Evolutionary conservation across 2,797 vertebrate species (phyloP).

Genomic region (Pipistrellus kuhlii): DNA sequence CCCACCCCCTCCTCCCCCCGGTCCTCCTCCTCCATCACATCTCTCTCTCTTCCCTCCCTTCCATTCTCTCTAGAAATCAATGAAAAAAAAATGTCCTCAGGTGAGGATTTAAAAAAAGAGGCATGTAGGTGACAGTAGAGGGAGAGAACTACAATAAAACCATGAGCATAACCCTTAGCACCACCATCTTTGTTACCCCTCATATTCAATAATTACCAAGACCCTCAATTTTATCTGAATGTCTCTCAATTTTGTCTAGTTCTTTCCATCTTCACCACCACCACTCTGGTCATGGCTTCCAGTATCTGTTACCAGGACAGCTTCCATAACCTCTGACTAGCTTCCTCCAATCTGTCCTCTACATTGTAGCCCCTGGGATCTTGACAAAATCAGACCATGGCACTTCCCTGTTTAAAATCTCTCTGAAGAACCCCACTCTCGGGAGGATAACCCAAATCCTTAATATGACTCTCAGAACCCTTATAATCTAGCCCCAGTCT

Average conservation of each 20-base stretch:
- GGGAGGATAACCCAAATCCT: background rate
- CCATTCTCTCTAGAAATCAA: too few relatives aligned
- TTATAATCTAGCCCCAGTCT: background rate
- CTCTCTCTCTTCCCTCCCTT: too few relatives aligned
- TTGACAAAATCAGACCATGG: background rate
- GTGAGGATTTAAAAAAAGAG: background rate
- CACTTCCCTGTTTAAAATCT: background rate
- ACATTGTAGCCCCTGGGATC: background rate
- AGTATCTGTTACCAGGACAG: background rate
- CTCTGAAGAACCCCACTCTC: background rate
- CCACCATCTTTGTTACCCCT: background rate
- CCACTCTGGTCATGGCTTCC: background rate
- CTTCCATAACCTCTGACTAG: background rate
- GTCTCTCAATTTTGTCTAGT: background rate
- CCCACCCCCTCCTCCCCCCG: too few relatives aligned
- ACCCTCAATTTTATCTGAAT: background rate
- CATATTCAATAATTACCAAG: background rate
- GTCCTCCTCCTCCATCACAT: too few relatives aligned
- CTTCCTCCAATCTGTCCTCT: background rate
- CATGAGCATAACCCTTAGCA: background rate
- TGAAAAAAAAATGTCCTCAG: too few relatives aligned
- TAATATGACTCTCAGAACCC: background rate
- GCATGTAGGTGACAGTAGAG: background rate
- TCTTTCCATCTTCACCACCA: background rate
- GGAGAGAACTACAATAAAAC: background rate